Percentiles rank a stretch among this genome's conserved stretches.
Evolutionary conservation across 2,797 vertebrate genomes (phyloP).

Genomic region (Epinephelus coioides): DNA sequence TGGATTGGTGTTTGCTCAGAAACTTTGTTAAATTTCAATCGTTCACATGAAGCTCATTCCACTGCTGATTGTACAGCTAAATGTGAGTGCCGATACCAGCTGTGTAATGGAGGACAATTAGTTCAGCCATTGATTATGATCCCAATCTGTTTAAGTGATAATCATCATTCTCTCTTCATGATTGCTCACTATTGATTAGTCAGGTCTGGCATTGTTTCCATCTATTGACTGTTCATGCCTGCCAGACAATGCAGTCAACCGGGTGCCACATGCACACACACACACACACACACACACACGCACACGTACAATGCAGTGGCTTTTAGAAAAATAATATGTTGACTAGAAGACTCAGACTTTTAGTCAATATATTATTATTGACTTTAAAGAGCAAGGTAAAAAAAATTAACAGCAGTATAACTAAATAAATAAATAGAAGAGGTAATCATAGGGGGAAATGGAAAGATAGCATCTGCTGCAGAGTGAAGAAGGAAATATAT

Average conservation of each 20-base stretch:
- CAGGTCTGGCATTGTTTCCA: conserved; percentile 67
- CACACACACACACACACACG: conserved; percentile 11
- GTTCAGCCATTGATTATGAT: conserved; percentile 61
- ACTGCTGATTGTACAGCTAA: background rate
- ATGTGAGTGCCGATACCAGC: conserved; percentile 22
- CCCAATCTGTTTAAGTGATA: conserved; percentile 69
- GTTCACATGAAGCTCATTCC: background rate
- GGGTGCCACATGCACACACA: conserved; percentile 12
- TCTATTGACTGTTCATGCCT: conserved; percentile 57
- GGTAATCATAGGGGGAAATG: background rate
- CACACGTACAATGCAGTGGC: background rate
- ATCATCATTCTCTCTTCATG: conserved; percentile 65
- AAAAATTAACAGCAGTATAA: background rate
- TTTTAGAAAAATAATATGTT: background rate
- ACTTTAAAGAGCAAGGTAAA: background rate
- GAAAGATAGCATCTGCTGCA: background rate
- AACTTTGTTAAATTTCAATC: background rate
- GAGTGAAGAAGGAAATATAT: background rate
- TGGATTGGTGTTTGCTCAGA: background rate
- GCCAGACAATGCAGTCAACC: conserved; percentile 18
- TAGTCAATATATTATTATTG: no score
- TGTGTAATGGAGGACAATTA: conserved; percentile 61
- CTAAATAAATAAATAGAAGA: background rate
- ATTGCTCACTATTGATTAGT: conserved; percentile 69
- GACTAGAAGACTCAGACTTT: background rate